Conservation (phyloP, 2,113 vertebrate species). For the Rissa tridactyla region DNA sequence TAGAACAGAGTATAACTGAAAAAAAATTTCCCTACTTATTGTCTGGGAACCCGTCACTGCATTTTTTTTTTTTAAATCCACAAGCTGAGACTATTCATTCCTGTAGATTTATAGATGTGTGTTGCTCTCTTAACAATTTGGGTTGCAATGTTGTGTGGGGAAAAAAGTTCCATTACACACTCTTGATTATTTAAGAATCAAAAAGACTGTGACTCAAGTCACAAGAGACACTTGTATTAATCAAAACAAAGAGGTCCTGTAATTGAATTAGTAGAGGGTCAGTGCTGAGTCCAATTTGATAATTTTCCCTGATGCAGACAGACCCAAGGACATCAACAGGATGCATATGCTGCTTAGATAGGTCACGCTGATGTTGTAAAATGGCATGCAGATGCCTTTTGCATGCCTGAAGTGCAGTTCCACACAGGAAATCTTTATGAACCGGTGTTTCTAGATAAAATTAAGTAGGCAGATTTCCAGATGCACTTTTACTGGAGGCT, state of each 20-base stretch:
- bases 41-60: background rate
- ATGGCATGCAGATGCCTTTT: conserved; percentile 1
- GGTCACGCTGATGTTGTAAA: background rate
- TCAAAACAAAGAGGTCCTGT: background rate
- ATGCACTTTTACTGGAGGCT: background rate
- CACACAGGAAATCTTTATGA: conserved; percentile 5
- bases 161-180: background rate
- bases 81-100: background rate
- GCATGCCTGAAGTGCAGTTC: background rate
- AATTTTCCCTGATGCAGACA: background rate
- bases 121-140: background rate
- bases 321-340: conserved; percentile 26
- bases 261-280: background rate
- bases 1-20: background rate
- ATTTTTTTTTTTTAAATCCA: background rate
- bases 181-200: background rate
- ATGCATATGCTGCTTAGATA: background rate
- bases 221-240: background rate
- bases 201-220: background rate
- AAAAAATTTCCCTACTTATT: background rate
- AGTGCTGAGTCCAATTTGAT: background rate
- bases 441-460: conserved; percentile 11
- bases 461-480: conserved; percentile 2
- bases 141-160: background rate
- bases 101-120: background rate